Percentiles rank a stretch among this genome's conserved stretches.
phyloP scores from a whole-genome alignment of 2,888 invertebrate genomes.

The Sisyra nigra region DNA sequence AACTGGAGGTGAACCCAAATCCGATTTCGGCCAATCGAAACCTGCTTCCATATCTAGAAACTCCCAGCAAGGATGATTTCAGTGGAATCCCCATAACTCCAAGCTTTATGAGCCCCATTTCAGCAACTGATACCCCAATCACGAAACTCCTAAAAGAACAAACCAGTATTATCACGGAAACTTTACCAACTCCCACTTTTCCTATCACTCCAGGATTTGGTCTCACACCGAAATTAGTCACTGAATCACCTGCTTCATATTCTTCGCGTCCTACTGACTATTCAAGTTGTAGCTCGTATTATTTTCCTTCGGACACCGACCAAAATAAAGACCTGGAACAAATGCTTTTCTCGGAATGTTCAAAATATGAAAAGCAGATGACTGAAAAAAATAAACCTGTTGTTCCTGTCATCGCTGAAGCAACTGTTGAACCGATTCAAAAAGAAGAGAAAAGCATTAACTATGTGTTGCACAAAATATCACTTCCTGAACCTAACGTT shows the following conservation, averaged over 20 bases:
- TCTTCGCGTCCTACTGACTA: conserved; percentile 23
- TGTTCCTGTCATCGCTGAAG: neutral
- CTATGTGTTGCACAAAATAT: conserved; percentile 5
- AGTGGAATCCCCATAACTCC: conserved; percentile 19
- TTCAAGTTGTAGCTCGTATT: conserved; percentile 26
- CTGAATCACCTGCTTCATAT: conserved; percentile 13
- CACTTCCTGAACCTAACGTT: neutral
- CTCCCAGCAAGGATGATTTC: conserved; percentile 16
- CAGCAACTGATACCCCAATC: conserved; percentile 19
- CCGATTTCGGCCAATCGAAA: conserved; percentile 15
- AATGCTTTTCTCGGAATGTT: conserved; percentile 21
- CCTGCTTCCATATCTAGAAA: conserved; percentile 17
- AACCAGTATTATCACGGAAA: conserved; percentile 19
- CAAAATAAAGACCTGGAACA: conserved; percentile 21
- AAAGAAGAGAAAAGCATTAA: neutral
- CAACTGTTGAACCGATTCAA: neutral
- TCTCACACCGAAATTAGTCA: conserved; percentile 17
- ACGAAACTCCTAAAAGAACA: conserved; percentile 23
- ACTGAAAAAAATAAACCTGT: neutral
- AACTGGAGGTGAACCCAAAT: conserved; percentile 11
- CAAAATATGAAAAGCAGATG: conserved; percentile 7
- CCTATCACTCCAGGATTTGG: conserved; percentile 23
- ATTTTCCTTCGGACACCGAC: conserved; percentile 25
- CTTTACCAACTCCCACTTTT: conserved; percentile 21
- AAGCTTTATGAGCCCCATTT: conserved; percentile 12